These are phyloP conservation scores for Cinclus cinclus DNA, from an alignment of 2,113 vertebrate species.

Conservation along the genomic window DNA sequence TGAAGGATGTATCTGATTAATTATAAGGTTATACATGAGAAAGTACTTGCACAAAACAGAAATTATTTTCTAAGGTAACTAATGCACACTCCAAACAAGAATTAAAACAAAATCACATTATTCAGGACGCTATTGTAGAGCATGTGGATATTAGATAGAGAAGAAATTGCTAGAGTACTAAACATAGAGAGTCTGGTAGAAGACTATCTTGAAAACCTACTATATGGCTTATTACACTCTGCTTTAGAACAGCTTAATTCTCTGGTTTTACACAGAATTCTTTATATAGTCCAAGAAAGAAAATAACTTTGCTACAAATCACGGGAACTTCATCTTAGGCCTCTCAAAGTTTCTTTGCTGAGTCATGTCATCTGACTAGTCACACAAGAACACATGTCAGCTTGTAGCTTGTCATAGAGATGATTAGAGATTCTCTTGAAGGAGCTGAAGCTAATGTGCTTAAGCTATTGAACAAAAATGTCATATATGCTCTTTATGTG, in stretches of 20 bases:
- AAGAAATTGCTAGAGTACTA: neutral
- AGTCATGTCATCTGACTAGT: slow-evolving; percentile 32
- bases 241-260: neutral
- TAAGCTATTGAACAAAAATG: slow-evolving; percentile 34
- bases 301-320: neutral
- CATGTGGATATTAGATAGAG: neutral
- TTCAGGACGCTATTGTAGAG: neutral
- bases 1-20: neutral
- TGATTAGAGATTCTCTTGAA: slow-evolving; percentile 3
- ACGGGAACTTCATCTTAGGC: neutral
- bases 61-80: neutral
- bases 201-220: neutral
- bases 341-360: neutral
- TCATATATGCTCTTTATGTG: slow-evolving; percentile 11
- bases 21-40: neutral
- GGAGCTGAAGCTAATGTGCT: neutral
- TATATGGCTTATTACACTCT: neutral
- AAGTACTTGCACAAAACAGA: neutral
- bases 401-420: neutral
- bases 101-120: neutral
- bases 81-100: neutral
- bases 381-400: slow-evolving; percentile 32
- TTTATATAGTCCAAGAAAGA: neutral
- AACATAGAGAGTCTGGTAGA: neutral
- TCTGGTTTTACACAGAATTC: neutral